A percentile compares a stretch with the other conserved stretches of the same genome.
phyloP scores from a whole-genome alignment of 2,888 invertebrate genomes.

The Isotomurus palustris region DNA sequence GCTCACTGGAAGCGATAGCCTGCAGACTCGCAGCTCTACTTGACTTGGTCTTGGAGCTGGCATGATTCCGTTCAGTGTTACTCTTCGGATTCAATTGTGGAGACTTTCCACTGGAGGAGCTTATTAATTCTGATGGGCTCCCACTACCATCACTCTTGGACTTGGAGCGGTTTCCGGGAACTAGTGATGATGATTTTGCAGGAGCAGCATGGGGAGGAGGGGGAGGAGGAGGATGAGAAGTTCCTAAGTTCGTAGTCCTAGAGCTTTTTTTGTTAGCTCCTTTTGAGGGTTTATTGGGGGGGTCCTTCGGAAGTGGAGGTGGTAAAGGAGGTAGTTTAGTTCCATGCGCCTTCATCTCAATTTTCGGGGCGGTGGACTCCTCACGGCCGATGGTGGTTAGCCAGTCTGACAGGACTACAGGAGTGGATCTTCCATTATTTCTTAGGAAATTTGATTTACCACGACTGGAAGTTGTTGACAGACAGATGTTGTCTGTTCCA shows the following conservation, averaged over 20 bases:
- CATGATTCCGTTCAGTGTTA: neutral
- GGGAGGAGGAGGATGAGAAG: neutral
- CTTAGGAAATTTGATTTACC: no score
- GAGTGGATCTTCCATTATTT: no score
- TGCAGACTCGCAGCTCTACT: neutral
- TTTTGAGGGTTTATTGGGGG: no score
- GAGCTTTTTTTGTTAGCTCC: neutral
- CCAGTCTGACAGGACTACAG: no score
- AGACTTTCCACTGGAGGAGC: neutral
- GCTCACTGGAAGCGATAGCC: slow-evolving; percentile 10
- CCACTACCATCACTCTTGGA: neutral
- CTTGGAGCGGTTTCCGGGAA: neutral
- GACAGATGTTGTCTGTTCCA: no score
- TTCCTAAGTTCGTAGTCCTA: neutral
- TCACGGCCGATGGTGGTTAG: no score
- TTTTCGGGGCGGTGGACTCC: no score
- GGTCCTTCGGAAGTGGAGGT: neutral
- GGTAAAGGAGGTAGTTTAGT: neutral
- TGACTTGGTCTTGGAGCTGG: neutral
- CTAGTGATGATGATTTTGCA: neutral
- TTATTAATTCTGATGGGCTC: neutral
- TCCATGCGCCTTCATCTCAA: no score
- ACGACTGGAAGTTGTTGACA: no score
- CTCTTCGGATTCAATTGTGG: neutral
- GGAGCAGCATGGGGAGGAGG: no score